phyloP scores from a whole-genome alignment of 2,797 vertebrate species.

The Euphonia xanthogaster region DNA sequence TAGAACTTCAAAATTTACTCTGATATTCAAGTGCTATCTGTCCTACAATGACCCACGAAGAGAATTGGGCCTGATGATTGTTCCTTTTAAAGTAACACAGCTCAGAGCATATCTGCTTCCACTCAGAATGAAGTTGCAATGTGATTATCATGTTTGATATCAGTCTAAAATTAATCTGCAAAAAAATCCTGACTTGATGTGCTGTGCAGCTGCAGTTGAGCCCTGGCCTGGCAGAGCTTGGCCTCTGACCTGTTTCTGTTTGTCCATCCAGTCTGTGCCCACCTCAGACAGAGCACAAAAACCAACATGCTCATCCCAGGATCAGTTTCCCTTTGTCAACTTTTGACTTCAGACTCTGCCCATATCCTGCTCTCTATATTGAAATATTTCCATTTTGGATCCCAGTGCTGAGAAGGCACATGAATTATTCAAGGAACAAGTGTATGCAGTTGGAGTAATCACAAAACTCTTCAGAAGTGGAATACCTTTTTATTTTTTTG shows the following conservation, averaged over 20 bases:
- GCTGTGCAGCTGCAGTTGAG: neutral
- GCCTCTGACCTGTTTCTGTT: neutral
- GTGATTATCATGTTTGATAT: neutral
- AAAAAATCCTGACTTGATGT: neutral
- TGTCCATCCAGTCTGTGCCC: neutral
- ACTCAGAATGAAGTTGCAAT: neutral
- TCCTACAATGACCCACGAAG: neutral
- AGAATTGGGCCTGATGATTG: neutral
- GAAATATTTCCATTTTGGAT: neutral
- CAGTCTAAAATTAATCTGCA: neutral
- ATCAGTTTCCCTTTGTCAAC: neutral
- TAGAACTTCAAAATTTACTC: neutral
- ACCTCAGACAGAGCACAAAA: neutral
- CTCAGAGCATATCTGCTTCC: neutral
- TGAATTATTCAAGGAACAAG: neutral
- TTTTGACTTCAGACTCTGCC: neutral
- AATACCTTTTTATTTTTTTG: neutral
- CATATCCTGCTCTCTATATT: neutral
- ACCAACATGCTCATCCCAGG: neutral
- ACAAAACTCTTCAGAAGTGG: neutral
- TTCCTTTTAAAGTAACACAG: neutral
- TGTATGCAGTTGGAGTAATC: neutral
- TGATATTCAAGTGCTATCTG: neutral
- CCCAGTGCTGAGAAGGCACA: neutral
- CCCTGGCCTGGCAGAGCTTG: neutral